Evolutionary conservation across 2,888 invertebrate species (phyloP).

Genomic region (Stegophylla sp.): DNA sequence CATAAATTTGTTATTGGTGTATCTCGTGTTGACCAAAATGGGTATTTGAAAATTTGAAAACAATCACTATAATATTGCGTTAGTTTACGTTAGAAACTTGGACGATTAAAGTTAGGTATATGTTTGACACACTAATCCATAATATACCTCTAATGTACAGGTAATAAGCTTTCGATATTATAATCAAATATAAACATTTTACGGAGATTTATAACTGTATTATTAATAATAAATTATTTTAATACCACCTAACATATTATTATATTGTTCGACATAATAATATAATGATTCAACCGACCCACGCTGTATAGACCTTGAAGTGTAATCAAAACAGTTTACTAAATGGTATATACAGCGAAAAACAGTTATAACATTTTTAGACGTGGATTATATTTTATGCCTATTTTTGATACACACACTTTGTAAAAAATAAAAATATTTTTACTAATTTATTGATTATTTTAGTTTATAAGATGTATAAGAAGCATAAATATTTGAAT

Average conservation of each 20-base stretch:
- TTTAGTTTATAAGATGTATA: too few species aligned
- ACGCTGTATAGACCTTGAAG: slow-evolving; percentile 24
- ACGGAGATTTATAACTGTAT: slow-evolving; percentile 4
- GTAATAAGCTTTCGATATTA: background rate
- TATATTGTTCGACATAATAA: slow-evolving; percentile 1
- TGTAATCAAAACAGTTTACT: slow-evolving; percentile 3
- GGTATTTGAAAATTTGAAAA: too few species aligned
- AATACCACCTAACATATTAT: slow-evolving; percentile 20
- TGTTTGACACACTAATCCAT: background rate
- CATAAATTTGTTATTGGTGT: too few species aligned
- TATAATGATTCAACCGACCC: slow-evolving; percentile 18
- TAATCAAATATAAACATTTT: slow-evolving; percentile 13
- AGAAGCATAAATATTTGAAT: too few species aligned
- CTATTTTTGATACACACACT: too few species aligned
- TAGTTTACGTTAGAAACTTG: too few species aligned
- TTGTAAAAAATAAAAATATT: too few species aligned
- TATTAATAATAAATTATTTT: background rate
- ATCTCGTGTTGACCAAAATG: too few species aligned
- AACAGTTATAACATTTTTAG: too few species aligned
- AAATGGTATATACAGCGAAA: background rate
- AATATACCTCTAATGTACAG: background rate
- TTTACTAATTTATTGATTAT: too few species aligned
- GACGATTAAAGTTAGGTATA: background rate
- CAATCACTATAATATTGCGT: too few species aligned
- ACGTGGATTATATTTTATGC: too few species aligned